Base-by-base conservation (phyloP, 2,113 vertebrate genomes). In the Stegastes partitus region DNA sequence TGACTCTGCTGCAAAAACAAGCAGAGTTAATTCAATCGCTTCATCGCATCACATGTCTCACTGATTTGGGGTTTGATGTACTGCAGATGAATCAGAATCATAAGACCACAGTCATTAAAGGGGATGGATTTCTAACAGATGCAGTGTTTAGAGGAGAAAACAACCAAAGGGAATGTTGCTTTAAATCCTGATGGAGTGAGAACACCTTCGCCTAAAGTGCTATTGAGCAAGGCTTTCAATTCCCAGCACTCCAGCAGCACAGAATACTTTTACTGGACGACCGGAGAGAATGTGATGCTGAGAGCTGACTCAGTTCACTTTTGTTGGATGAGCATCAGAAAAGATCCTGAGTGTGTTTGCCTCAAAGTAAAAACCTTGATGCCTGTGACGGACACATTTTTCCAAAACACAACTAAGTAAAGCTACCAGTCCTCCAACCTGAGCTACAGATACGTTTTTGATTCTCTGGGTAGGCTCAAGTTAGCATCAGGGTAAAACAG, bases 31-130 rank as follows among this genome's bases (percentile, higher is more conserved):
- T 80, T 74, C 54, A 72, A 84, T 85, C 70, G 74, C 28, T 68
- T 83, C 63, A 65, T 77, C 64, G 68, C 56, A 66, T 91, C 84
- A 91, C 88, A 79, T 86, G 86, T 65, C 78, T 49, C 0, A 21
- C 47, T 22, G 79, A 66, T 87, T 57, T 67, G 63, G 58, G 45
- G 63, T 86, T 57, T 74, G 54, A 82, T 81, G 71, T 47, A 3
- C 28, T n/a, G 72, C 9, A 37, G 78, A 79, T 75, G 65, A 87
- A 79, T 89, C 61, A 22, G 63, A 79, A 89, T 87, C 88, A 83
- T 74, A 69, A 84, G 83, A 85, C 85, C 58, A 54, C 2, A 3
- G 79, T 49, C 59, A 18, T 53, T 73, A 71, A 55, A 74, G 45
- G 11, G 56, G 34, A 62, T 59, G 12, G 37, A 57, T 45, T 68